Base-by-base conservation (phyloP, 2,888 invertebrate species). In the Hirudinaria manillensis region DNA sequence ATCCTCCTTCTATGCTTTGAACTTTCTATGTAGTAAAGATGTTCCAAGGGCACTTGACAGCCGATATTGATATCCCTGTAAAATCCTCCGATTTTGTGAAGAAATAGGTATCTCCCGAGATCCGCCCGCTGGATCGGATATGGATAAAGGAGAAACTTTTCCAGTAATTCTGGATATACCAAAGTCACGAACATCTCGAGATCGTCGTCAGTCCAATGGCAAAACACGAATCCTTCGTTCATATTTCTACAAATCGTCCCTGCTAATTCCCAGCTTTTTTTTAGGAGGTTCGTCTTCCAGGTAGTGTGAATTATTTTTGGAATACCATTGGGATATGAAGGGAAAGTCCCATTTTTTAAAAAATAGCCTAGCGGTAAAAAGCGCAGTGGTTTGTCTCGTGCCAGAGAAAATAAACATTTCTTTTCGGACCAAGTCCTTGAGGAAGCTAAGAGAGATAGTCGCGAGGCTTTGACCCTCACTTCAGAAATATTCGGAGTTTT, bases 31-130 rank as follows among this genome's bases (percentile, higher is more conserved):
- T 1, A 24, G 19, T 36, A 24, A 29, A 73, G 19, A 61, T 56
- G 45, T 16, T 73, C 73, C n/a, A 73, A 65, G 2, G 73, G 73
- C 6, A 36, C 38, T 10, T 16, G 6, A 56, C 73, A 73, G 73
- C 73, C 73, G n/a, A 73, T 65, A 32, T 73, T 73, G 34, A 55
- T 36, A 36, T 73, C 73, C 29, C 55, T 73, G 45, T 73, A 73
- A 24, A 73, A 34, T 27, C 73, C 73, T 73, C 73, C 73, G 55
- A 73, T 65, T 10, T 65, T 32, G 38, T 73, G 61, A 19, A 73
- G 38, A 4, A 73, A 61, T 36, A 73, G n/a, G 36, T 73, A 73
- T 29, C 73, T 32, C 6, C 36, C 73, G n/a, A 45, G 61, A 61
- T 73, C 73, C 3, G 73, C 61, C 21, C 65, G 56, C 24, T 73